phyloP scores from a whole-genome alignment of 2,113 vertebrate genomes.

The mouse (Mus musculus) region DNA sequence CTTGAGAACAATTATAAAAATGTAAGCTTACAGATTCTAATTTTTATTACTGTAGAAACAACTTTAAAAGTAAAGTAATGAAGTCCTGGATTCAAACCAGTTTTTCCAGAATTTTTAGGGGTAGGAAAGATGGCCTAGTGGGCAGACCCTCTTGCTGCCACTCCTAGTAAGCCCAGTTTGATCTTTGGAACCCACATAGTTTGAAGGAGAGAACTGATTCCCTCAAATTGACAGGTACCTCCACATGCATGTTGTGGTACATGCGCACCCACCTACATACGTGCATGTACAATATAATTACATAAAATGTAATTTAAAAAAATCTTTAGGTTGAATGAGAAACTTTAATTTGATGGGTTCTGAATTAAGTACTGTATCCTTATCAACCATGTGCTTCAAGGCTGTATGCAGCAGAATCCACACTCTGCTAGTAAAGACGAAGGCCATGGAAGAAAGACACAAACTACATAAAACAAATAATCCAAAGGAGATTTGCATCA shows the following conservation, averaged over 20 bases:
- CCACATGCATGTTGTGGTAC: neutral
- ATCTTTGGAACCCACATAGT: neutral
- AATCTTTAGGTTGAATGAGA: neutral
- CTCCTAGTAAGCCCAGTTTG: neutral
- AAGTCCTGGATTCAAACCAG: neutral
- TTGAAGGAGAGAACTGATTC: neutral
- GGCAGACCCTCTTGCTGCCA: neutral
- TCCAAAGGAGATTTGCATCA: neutral
- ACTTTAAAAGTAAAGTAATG: slow-evolving; percentile 1
- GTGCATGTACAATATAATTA: too few species aligned
- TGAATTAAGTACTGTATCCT: neutral
- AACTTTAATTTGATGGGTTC: neutral
- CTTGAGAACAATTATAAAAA: slow-evolving; percentile 27
- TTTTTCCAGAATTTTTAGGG: neutral
- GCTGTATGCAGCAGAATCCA: neutral
- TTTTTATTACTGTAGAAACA: slow-evolving; percentile 5
- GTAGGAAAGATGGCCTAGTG: neutral
- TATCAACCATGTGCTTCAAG: neutral
- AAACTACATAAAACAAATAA: neutral
- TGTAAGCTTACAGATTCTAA: neutral
- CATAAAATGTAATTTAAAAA: neutral
- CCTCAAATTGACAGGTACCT: neutral
- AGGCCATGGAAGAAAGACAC: neutral
- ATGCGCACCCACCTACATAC: neutral
- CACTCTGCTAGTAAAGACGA: neutral